A percentile compares a stretch with the other conserved stretches of the same genome.
Evolutionary conservation across 1,140 invertebrate genomes (phyloP).

Genomic region (Marisa cornuarietis): DNA sequence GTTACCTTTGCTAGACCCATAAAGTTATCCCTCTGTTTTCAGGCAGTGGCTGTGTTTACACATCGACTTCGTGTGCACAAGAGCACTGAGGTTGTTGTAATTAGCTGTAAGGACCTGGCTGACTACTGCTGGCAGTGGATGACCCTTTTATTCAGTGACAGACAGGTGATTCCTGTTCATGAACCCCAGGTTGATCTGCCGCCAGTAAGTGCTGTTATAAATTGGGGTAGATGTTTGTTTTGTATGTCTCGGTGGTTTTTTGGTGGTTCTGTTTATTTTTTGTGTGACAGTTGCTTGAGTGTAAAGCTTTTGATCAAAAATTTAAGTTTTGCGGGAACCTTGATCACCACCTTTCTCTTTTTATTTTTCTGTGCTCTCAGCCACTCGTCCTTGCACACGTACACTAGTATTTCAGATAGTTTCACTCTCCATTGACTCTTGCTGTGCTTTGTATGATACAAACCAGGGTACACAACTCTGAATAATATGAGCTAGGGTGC

Average conservation of each 20-base stretch:
- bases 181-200: conserved; percentile 38
- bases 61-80: conserved; percentile 43
- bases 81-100: conserved; percentile 43
- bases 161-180: conserved; percentile 28
- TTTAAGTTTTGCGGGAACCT: background rate
- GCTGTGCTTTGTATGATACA: no score
- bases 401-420: no score
- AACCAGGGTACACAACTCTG: no score
- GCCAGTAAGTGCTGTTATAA: background rate
- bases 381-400: no score
- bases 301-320: background rate
- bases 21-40: conserved; percentile 1
- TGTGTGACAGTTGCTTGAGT: no score
- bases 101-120: conserved; percentile 46
- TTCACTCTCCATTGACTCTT: no score
- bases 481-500: no score
- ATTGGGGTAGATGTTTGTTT: no score
- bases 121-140: conserved; percentile 55
- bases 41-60: conserved; percentile 56
- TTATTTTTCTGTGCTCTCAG: no score
- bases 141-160: conserved; percentile 42
- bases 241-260: no score
- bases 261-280: no score
- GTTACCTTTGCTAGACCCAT: background rate
- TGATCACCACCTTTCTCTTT: no score